phyloP scores from a whole-genome alignment of 2,888 invertebrate species.

The Ophion costatus region DNA sequence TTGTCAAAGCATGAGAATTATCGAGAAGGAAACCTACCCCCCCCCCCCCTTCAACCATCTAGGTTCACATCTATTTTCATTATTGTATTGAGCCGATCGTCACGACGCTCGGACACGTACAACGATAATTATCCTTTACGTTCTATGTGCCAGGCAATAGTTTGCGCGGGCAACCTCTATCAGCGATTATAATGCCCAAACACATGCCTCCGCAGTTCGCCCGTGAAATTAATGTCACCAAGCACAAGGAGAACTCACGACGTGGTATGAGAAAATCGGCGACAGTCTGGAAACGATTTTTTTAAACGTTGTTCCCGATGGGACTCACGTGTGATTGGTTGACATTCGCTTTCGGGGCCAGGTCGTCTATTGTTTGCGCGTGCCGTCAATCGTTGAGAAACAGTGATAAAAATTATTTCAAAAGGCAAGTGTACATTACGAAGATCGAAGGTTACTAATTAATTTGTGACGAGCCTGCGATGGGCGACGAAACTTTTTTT shows the following conservation, averaged over 20 bases:
- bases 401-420: too few species aligned
- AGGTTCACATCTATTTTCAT: slow-evolving; percentile 53
- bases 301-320: neutral
- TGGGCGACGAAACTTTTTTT: neutral
- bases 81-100: slow-evolving; percentile 69
- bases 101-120: slow-evolving; percentile 70
- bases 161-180: neutral
- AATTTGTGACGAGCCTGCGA: neutral
- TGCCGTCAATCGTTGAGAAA: neutral
- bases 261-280: neutral
- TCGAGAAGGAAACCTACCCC: slow-evolving; percentile 58
- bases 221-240: neutral
- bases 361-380: neutral
- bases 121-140: slow-evolving; percentile 67
- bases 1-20: slow-evolving; percentile 54
- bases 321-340: too few species aligned
- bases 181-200: neutral
- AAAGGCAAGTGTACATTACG: neutral
- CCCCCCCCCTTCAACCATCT: neutral
- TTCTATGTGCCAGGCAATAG: neutral
- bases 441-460: neutral
- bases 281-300: neutral
- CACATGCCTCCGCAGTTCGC: neutral
- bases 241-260: neutral
- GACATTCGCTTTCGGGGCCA: too few species aligned